Conservation (phyloP, 2,888 invertebrate species). For the Drosophila anomelani region DNA sequence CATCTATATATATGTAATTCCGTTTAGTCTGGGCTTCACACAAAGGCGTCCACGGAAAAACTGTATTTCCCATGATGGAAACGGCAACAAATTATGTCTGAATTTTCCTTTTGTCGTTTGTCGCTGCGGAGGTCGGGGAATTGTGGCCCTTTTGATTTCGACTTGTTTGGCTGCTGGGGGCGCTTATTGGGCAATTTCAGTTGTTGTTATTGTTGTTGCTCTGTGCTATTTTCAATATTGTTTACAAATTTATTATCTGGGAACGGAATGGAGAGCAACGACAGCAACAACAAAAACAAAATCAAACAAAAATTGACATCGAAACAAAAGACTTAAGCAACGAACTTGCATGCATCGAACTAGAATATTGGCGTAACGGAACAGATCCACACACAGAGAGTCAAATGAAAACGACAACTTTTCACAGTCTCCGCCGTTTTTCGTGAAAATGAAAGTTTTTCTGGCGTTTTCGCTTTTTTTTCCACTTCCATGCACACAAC, state of each 20-base stretch:
- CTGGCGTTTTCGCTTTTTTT: conserved; percentile 64
- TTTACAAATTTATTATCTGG: conserved; percentile 78
- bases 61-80: conserved; percentile 70
- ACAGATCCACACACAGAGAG: neutral
- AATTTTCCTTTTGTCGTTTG: conserved; percentile 73
- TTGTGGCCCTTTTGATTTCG: conserved; percentile 65
- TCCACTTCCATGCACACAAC: conserved; percentile 60
- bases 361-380: conserved; percentile 37
- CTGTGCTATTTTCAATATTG: conserved; percentile 71
- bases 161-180: conserved; percentile 38
- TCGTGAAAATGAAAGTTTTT: conserved; percentile 77
- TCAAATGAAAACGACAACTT: conserved; percentile 40
- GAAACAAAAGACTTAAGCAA: conserved; percentile 74
- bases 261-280: conserved; percentile 49
- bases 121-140: conserved; percentile 4
- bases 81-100: conserved; percentile 72
- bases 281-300: neutral
- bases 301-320: conserved; percentile 32
- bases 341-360: conserved; percentile 57
- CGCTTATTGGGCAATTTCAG: conserved; percentile 44
- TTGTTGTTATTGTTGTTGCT: conserved; percentile 42
- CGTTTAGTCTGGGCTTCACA: conserved; percentile 61
- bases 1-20: conserved; percentile 74
- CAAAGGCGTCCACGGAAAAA: conserved; percentile 56
- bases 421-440: conserved; percentile 45